Evolutionary conservation across 1,140 invertebrate genomes (phyloP).

Genomic region (Sycophila sp.): DNA sequence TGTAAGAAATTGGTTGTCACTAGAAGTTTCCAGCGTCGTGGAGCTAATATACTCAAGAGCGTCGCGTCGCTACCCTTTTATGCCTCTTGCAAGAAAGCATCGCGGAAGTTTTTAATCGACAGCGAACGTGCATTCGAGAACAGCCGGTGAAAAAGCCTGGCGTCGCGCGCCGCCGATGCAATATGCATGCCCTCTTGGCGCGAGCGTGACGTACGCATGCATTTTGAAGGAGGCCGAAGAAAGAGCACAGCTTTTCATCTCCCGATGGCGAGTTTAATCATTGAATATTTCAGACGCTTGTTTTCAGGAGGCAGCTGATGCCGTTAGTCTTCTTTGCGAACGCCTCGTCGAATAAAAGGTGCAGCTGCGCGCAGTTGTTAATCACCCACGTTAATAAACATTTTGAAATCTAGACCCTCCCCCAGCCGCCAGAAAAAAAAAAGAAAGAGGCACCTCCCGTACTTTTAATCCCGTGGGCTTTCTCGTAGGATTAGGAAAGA

Average conservation of each 20-base stretch:
- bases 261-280: background rate
- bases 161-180: background rate
- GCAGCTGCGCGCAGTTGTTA: background rate
- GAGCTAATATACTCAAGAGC: background rate
- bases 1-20: no score
- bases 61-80: background rate
- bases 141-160: no score
- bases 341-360: background rate
- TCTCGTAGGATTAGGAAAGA: background rate
- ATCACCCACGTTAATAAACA: slow-evolving; percentile 17
- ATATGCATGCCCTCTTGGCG: background rate
- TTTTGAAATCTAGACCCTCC: background rate
- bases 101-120: background rate
- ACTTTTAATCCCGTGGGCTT: background rate
- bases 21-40: no score
- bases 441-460: background rate
- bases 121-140: background rate
- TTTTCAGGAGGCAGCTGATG: no score
- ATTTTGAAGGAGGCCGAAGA: background rate
- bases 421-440: background rate
- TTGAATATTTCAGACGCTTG: background rate
- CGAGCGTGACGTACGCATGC: no score
- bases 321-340: no score
- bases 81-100: background rate
- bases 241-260: background rate